Conservation (phyloP, 2,113 vertebrate genomes). For the Vulpes vulpes region DNA sequence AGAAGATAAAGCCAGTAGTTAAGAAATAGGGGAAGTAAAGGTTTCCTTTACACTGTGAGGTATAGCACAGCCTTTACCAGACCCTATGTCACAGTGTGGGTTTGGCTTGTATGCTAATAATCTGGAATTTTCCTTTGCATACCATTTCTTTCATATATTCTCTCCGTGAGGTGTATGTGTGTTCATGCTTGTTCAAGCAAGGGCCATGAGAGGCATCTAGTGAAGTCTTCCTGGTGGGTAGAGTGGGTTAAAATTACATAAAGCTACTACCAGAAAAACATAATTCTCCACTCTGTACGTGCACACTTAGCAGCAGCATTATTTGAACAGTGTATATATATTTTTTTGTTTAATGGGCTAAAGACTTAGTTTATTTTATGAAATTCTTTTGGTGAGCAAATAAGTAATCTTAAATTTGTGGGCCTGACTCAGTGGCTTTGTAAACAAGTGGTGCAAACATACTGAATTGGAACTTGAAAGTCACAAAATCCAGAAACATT, state of each 20-base stretch:
- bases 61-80: neutral
- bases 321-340: neutral
- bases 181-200: neutral
- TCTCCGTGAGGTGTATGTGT: neutral
- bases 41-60: neutral
- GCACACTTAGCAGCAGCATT: neutral
- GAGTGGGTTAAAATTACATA: neutral
- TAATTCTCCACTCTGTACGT: neutral
- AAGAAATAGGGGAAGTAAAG: neutral
- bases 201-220: neutral
- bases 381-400: conserved; percentile 61
- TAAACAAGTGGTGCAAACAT: conserved; percentile 33
- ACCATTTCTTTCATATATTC: neutral
- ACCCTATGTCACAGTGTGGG: neutral
- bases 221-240: neutral
- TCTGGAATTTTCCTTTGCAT: neutral
- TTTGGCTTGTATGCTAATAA: neutral
- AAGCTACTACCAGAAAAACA: neutral
- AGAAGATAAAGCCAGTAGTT: neutral
- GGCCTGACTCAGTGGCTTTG: neutral
- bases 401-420: neutral
- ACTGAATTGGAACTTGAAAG: conserved; percentile 28
- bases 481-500: conserved; percentile 37
- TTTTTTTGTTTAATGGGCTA: conserved; percentile 12
- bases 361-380: conserved; percentile 38